A percentile compares a stretch with the other conserved stretches of the same genome.
phyloP scores from a whole-genome alignment of 1,140 invertebrate species.

The Saccostrea cuccullata region DNA sequence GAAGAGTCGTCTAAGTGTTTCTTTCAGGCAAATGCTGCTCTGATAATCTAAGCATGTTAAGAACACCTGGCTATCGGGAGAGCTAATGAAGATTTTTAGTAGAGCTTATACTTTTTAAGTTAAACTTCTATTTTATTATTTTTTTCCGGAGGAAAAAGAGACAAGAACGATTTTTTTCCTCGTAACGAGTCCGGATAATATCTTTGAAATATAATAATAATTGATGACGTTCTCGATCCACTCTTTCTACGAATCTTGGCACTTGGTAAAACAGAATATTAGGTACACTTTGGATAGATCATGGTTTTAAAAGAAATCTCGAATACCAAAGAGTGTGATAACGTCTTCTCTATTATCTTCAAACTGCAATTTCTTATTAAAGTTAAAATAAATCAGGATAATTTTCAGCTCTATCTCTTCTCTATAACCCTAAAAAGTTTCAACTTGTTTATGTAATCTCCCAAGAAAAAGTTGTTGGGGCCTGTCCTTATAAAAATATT shows the following conservation, averaged over 20 bases:
- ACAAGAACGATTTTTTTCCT: background rate
- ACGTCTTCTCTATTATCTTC: background rate
- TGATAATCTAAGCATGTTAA: conserved; percentile 1
- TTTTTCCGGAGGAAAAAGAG: background rate
- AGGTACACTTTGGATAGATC: background rate
- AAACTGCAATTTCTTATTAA: conserved; percentile 26
- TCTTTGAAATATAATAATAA: conserved; percentile 37
- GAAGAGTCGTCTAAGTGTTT: conserved; percentile 12
- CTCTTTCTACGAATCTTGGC: background rate
- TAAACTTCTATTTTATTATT: background rate
- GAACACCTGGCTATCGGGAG: conserved; percentile 7
- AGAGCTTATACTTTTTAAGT: background rate
- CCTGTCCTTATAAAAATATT: conserved; percentile 17
- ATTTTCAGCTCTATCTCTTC: background rate
- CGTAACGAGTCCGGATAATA: background rate
- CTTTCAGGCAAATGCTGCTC: conserved; percentile 4
- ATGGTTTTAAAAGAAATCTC: background rate
- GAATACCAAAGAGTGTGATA: conserved; percentile 1
- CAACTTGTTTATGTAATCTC: background rate
- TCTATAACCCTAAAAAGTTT: background rate
- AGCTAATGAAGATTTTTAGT: conserved; percentile 27
- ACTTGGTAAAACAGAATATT: conserved; percentile 20
- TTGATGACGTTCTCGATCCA: background rate
- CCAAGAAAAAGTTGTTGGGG: background rate
- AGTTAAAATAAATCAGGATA: conserved; percentile 22